These are phyloP conservation scores for Sarcophaga peregrina DNA, from an alignment of 1,140 invertebrate genomes.

Conservation along the genomic window DNA sequence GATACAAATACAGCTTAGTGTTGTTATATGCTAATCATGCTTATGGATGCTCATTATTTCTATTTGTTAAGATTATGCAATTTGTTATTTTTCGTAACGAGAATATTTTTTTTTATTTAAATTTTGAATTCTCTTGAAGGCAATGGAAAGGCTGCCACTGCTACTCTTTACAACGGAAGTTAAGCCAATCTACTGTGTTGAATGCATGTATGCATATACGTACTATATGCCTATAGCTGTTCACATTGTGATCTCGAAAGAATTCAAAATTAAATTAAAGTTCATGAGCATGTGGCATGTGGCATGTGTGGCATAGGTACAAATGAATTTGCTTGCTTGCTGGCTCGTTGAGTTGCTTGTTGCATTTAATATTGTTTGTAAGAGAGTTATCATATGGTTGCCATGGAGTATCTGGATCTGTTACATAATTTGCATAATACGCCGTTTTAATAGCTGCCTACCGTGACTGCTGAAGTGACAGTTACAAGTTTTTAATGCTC, in stretches of 20 bases:
- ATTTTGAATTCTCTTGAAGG: background rate
- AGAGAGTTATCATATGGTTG: no score
- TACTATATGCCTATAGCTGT: background rate
- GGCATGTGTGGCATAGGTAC: background rate
- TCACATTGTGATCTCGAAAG: background rate
- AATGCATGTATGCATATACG: no score
- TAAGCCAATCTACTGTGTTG: background rate
- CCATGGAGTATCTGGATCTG: background rate
- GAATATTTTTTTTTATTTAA: background rate
- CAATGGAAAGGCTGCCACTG: background rate
- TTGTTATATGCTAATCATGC: slow-evolving; percentile 1
- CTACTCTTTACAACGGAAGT: background rate
- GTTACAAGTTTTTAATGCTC: background rate
- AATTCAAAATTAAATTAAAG: background rate
- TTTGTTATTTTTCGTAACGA: background rate
- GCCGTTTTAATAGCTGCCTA: slow-evolving; percentile 30
- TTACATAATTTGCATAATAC: slow-evolving; percentile 37
- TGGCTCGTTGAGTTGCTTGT: no score
- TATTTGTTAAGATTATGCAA: slow-evolving; percentile 16
- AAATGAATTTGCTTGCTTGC: no score
- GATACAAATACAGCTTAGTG: no score
- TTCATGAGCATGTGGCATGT: background rate
- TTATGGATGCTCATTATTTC: slow-evolving; percentile 16
- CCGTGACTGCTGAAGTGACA: slow-evolving; percentile 28
- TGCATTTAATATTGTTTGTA: no score